Conservation (phyloP, 2,113 vertebrate species). For the Amblyopsis rosae region DNA sequence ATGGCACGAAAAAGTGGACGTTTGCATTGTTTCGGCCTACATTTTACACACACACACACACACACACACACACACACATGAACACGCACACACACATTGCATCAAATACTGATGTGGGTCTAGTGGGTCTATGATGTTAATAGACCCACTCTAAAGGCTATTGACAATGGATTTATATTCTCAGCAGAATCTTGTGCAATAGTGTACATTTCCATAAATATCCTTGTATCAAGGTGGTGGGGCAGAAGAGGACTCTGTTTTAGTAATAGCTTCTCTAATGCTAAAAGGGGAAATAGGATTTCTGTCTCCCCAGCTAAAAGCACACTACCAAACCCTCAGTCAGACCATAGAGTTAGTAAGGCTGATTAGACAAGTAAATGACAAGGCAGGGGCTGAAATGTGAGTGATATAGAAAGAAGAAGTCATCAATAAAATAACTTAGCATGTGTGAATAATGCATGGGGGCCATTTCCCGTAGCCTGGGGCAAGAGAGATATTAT, state of each 20-base stretch:
- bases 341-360: conserved; percentile 10
- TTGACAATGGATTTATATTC: no score
- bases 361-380: conserved; percentile 15
- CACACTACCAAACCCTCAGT: not conserved
- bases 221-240: no score
- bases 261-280: not conserved
- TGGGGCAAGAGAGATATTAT: conserved; percentile 67
- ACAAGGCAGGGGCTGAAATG: conserved; percentile 49
- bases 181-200: no score
- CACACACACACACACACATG: not conserved
- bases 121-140: no score
- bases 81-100: not conserved
- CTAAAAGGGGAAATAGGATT: conserved; percentile 15
- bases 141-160: no score
- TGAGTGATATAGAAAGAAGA: conserved; percentile 68
- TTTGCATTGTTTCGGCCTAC: no score
- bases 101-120: not conserved
- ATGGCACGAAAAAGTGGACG: no score
- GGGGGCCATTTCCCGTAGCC: conserved; percentile 70
- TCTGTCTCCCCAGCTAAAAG: conserved; percentile 4
- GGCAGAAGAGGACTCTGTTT: no score
- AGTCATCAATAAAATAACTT: conserved; percentile 73
- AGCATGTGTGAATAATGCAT: conserved; percentile 74
- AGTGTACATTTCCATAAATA: no score
- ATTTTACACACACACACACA: not conserved